phyloP scores from a whole-genome alignment of 1,140 invertebrate species.

The Ephestia elutella region DNA sequence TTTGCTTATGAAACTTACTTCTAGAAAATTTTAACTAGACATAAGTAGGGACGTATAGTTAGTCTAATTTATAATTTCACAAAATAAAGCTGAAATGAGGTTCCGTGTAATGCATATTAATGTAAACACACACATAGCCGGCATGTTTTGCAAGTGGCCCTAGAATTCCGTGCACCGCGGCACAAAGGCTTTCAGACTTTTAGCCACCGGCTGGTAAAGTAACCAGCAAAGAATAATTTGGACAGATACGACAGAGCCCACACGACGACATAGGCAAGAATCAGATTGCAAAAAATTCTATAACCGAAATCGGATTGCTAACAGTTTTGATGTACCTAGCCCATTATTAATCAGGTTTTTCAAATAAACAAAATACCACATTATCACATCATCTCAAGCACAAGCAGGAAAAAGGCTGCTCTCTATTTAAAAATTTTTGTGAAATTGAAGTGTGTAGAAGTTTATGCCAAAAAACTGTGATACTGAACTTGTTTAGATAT shows the following conservation, averaged over 20 bases:
- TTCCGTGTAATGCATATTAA: background rate
- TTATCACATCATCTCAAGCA: too few relatives aligned
- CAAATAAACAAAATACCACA: too few relatives aligned
- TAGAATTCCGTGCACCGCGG: slow-evolving; percentile 27
- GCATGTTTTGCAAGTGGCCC: slow-evolving; percentile 29
- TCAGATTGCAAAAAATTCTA: too few relatives aligned
- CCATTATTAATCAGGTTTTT: too few relatives aligned
- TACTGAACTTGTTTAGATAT: too few relatives aligned
- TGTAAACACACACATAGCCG: slow-evolving; percentile 2
- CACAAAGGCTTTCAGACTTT: slow-evolving; percentile 58
- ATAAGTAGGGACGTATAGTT: background rate
- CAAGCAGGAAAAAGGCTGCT: too few relatives aligned
- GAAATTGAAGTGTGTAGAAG: too few relatives aligned
- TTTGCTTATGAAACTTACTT: background rate
- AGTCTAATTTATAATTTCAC: background rate
- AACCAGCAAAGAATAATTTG: slow-evolving; percentile 4
- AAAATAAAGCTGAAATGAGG: slow-evolving; percentile 1
- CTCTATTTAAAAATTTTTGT: too few relatives aligned
- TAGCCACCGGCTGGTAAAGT: slow-evolving; percentile 34
- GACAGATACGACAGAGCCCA: slow-evolving; percentile 5
- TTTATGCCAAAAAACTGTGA: too few relatives aligned
- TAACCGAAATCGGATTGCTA: too few relatives aligned
- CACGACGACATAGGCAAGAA: too few relatives aligned
- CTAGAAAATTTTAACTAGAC: background rate
- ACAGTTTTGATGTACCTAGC: too few relatives aligned